Evolutionary conservation across 2,113 vertebrate species (phyloP), one percentile per base, ranked within the genome.

Genomic region (Apodemus speciosus): DNA sequence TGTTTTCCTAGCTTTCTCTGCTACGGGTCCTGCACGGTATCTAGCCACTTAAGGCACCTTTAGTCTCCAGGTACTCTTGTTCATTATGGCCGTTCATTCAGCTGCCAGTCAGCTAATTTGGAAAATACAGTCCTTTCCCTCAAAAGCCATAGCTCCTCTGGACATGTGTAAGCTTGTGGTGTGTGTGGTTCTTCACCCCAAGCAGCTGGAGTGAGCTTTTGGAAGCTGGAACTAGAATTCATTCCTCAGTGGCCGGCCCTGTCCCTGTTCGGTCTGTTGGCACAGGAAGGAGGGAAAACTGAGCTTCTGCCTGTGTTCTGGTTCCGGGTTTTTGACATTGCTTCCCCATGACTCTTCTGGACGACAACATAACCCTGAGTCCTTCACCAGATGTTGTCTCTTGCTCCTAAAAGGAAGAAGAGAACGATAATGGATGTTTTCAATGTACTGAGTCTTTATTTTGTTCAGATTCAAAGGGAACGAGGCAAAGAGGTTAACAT

Each of bases 401-500:
- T 4, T 58, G 85, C 40, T 93, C 79, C 94, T 92, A 83, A 94
- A 92, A 46, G 92, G 77, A 66, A 92, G 86, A 84, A 94, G 91
- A 88, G 94, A 92, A 83, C 73, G 25, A 72, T 84, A 93, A 92
- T 92, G 83, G 89, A 58, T 88, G 86, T 92, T 86, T 94, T 94
- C 81, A 96, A 95, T 93, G 81, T 32, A 25, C n/a, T 97, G 69
- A 2, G 96, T 85, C 96, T 91, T 94, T 85, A 71, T 95, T 95
- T 97, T 95, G 53, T 90, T 75, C 85, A 95, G 53, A 73, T 64
- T 91, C 86, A 89, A 94, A 95, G 66, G 40, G 72, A 97, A 43
- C 66, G 46, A 72, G 95, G 85, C 72, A 90, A 38, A 79, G 92
- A 95, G 94, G 92, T 92, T 96, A 94, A 95, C 96, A 92, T 95